Base-by-base conservation (phyloP, 2,113 vertebrate genomes). In the Apeltes quadracus region DNA sequence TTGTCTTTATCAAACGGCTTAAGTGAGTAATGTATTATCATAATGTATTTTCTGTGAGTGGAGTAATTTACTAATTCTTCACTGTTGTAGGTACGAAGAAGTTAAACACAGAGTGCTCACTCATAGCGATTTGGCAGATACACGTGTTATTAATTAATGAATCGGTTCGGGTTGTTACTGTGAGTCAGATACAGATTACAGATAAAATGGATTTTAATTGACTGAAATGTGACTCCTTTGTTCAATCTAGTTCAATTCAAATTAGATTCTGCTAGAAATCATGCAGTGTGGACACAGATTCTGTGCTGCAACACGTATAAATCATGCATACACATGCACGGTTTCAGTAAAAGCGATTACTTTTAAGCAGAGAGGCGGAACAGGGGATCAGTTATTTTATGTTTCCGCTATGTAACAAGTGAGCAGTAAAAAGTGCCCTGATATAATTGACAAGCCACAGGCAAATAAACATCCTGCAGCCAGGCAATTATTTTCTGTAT, bases 111-210 rank as follows among this genome's bases (percentile, higher is more conserved):
- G 8, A 41, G 54, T 34, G 25, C 36, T 69, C 59, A 18, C 36
- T 23, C 2, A 3, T 1, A 39, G 22, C 22, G 43, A 48, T 22
- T 54, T 44, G 34, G 39, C 11, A 61, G 46, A 69, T 69, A 67
- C 32, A 74, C 72, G 34, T 51, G 46, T 76, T 32, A 13, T 32
- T 66, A 78, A 57, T 65, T 61, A 83, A 79, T 18, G 39, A 50
- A 51, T 44, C 50, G n/a, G 23, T 50, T 62, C 50, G 23, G 22
- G 32, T 51, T 53, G 63, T 65, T 71, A 71, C 78, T 79, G 67
- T 72, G 76, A 78, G 55, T 23, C 73, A 84, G 68, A 82, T 79
- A 67, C 68, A 75, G 77, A 86, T 63, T 36, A 78, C 57, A 85
- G 61, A 82, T 75, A 6, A 63, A 79, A 82, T 55, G 3, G 57